Conservation (phyloP, 2,797 vertebrate species). For the Glyptemys insculpta region DNA sequence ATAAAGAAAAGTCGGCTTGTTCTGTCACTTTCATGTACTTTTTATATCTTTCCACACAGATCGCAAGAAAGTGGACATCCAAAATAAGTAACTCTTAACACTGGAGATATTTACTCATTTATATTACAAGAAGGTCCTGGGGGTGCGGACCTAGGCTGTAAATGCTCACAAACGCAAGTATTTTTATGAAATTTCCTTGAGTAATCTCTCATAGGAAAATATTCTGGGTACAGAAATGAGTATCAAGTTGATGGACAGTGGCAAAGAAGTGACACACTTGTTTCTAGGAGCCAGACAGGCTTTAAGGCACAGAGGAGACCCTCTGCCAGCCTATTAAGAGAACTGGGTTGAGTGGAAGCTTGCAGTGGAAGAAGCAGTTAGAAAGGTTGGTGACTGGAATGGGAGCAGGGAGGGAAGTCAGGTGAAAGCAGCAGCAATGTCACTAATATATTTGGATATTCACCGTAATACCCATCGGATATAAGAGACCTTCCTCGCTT, state of each 20-base stretch:
- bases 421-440: fast-evolving
- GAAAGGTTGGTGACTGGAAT: background rate
- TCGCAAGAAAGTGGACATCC: background rate
- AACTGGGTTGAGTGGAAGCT: background rate
- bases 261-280: background rate
- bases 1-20: background rate
- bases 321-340: background rate
- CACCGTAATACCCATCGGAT: background rate
- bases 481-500: background rate
- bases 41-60: background rate
- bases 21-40: background rate
- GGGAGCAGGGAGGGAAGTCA: background rate
- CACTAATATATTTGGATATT: background rate
- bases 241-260: background rate
- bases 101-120: background rate
- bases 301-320: background rate
- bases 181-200: constrained; percentile 1
- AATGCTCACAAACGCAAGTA: background rate
- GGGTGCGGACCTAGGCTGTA: background rate
- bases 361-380: background rate
- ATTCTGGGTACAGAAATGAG: background rate
- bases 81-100: background rate
- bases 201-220: constrained; percentile 20
- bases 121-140: background rate
- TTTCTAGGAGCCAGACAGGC: background rate